Percentiles rank a stretch among this genome's conserved stretches.
phyloP scores from a whole-genome alignment of 2,888 invertebrate genomes.

The Strigamia transsilvanica region DNA sequence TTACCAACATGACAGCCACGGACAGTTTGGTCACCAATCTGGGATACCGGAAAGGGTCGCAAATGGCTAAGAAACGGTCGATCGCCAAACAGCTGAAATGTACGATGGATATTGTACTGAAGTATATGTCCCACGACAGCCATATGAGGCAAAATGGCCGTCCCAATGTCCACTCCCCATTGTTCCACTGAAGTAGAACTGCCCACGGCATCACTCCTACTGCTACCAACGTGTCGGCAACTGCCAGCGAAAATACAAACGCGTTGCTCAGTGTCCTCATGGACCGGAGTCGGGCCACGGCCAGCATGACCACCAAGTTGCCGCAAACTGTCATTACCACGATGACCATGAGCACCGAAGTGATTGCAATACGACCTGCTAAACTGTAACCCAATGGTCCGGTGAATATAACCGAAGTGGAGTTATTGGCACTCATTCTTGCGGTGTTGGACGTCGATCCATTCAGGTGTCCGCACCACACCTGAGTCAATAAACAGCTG shows the following conservation, averaged over 20 bases:
- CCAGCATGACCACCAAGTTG: slow-evolving; percentile 90
- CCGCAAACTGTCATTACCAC: slow-evolving; percentile 89
- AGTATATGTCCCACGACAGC: slow-evolving; percentile 61
- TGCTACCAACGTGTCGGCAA: slow-evolving; percentile 95
- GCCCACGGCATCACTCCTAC: slow-evolving; percentile 86
- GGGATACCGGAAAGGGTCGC: slow-evolving; percentile 94
- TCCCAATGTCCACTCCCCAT: slow-evolving; percentile 58
- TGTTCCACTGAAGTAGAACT: slow-evolving; percentile 58
- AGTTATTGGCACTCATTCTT: slow-evolving; percentile 31
- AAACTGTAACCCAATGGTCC: slow-evolving; percentile 55
- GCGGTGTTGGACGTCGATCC: background rate
- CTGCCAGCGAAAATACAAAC: slow-evolving; percentile 95
- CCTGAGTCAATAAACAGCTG: slow-evolving; percentile 30
- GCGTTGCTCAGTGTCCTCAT: slow-evolving; percentile 94
- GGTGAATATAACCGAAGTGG: background rate
- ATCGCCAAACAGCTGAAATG: slow-evolving; percentile 91
- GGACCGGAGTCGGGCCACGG: slow-evolving; percentile 80
- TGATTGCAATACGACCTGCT: slow-evolving; percentile 63
- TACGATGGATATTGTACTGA: slow-evolving; percentile 63
- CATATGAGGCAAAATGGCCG: slow-evolving; percentile 59
- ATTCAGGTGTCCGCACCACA: slow-evolving; percentile 14
- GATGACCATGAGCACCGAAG: slow-evolving; percentile 80
- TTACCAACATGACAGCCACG: slow-evolving; percentile 79
- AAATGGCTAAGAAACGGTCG: slow-evolving; percentile 94
- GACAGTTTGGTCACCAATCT: slow-evolving; percentile 78